phyloP scores from a whole-genome alignment of 2,797 vertebrate species.

The Oreochromis mossambicus region DNA sequence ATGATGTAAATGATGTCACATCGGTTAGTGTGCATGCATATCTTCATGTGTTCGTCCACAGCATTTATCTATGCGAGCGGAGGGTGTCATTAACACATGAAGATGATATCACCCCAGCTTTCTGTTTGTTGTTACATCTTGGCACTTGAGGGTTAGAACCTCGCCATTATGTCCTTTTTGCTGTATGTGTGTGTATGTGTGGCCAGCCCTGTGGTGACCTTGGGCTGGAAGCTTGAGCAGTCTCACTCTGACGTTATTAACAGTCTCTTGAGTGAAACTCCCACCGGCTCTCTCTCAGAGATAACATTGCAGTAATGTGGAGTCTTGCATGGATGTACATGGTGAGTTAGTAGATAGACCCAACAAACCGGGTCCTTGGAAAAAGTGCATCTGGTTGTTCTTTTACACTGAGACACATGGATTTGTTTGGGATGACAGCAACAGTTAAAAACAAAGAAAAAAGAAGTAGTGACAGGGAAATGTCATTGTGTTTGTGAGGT shows the following conservation, averaged over 20 bases:
- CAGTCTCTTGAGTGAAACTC: conserved; percentile 37
- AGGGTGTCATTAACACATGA: conserved; percentile 20
- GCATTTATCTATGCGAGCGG: neutral
- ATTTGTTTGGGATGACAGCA: neutral
- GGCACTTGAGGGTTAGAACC: neutral
- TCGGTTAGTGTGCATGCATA: neutral
- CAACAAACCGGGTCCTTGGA: neutral
- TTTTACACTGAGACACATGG: neutral
- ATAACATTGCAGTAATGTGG: conserved; percentile 4
- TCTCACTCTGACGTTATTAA: conserved; percentile 33
- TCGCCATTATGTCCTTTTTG: neutral
- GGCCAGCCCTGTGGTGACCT: conserved; percentile 7
- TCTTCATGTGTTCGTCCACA: neutral
- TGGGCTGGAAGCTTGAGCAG: conserved; percentile 6
- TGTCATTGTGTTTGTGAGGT: neutral
- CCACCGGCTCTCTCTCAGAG: neutral
- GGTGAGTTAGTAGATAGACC: neutral
- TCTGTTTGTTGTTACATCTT: conserved; percentile 42
- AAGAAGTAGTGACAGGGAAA: neutral
- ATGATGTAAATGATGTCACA: conserved; percentile 16
- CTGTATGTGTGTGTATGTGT: neutral
- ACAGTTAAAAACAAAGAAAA: neutral
- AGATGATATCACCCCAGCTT: conserved; percentile 37
- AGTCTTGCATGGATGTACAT: neutral
- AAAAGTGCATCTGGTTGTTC: neutral